Percentiles rank a stretch among this genome's conserved stretches.
These are phyloP conservation scores for Anastrepha ludens DNA, from an alignment of 1,140 invertebrate species.

Conservation along the genomic window DNA sequence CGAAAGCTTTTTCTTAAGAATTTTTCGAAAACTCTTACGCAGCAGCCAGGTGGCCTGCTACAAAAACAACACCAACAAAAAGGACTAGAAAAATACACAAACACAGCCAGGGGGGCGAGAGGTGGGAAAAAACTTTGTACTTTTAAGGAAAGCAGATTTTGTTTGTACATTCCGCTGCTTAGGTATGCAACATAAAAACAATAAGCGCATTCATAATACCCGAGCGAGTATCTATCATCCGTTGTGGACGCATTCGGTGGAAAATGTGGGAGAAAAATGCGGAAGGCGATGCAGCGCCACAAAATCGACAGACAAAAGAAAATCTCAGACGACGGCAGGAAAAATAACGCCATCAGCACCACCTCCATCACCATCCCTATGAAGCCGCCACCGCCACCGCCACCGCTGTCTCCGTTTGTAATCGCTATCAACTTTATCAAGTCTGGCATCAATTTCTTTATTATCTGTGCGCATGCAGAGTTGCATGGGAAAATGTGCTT, in stretches of 20 bases:
- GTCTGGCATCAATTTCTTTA: background rate
- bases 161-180: background rate
- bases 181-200: background rate
- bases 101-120: background rate
- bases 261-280: background rate
- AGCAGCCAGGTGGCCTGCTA: background rate
- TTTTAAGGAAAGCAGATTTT: background rate
- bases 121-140: background rate
- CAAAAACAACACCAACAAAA: background rate
- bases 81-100: background rate
- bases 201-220: conserved; percentile 45
- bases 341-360: background rate
- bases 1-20: conserved; percentile 56
- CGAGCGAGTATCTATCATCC: conserved; percentile 13
- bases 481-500: background rate
- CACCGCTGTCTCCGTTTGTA: background rate
- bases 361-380: background rate
- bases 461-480: background rate
- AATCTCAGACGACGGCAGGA: background rate
- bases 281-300: conserved; percentile 9
- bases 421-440: background rate
- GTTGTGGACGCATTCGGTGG: background rate
- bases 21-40: conserved; percentile 50
- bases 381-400: background rate
- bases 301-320: conserved; percentile 6